Conservation (phyloP, 1,140 invertebrate genomes). For the Dermatophagoides farinae region DNA sequence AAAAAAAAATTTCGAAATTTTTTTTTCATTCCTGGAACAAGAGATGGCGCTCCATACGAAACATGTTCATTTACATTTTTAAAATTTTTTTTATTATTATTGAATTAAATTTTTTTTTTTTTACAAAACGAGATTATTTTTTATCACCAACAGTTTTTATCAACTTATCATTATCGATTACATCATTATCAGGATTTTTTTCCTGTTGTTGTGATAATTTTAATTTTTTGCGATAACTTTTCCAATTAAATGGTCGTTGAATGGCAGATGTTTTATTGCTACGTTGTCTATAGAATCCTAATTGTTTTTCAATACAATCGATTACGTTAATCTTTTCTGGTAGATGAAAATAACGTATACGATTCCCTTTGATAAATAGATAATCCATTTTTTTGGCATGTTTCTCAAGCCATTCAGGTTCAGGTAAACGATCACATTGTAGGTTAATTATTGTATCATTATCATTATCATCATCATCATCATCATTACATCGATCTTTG, state of each 20-base stretch:
- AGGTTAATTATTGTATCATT: not conserved
- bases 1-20: too few species aligned
- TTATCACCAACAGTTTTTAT: too few species aligned
- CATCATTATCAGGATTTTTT: too few species aligned
- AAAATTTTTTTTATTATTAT: too few species aligned
- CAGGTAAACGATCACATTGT: not conserved
- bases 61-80: too few species aligned
- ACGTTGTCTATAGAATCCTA: not conserved
- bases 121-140: too few species aligned
- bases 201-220: not conserved
- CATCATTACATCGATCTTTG: not conserved
- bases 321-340: constrained; percentile 10
- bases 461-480: not conserved
- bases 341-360: constrained; percentile 11
- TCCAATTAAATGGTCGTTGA: constrained; percentile 5
- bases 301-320: constrained; percentile 3
- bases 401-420: not conserved
- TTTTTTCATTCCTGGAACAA: too few species aligned
- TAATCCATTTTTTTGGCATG: constrained; percentile 6
- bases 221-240: not conserved
- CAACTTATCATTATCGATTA: too few species aligned
- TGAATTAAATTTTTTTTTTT: too few species aligned
- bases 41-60: too few species aligned
- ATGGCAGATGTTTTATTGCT: not conserved
- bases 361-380: constrained; percentile 13